phyloP scores from a whole-genome alignment of 2,797 vertebrate genomes.

The Phataginus tricuspis region DNA sequence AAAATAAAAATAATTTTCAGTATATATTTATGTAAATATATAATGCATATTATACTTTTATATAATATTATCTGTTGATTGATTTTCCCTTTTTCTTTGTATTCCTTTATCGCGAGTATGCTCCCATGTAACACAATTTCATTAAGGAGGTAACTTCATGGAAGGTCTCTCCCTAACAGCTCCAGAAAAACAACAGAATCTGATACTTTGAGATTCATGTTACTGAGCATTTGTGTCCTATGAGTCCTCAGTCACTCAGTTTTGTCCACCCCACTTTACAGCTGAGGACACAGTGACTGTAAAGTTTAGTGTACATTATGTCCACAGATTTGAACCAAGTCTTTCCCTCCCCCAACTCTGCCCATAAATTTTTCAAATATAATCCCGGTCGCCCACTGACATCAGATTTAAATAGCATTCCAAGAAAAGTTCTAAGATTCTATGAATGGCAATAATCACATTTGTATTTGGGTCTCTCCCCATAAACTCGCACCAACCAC shows the following conservation, averaged over 20 bases:
- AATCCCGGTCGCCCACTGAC: neutral
- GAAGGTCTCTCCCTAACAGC: neutral
- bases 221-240: neutral
- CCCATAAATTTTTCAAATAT: neutral
- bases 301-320: neutral
- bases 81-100: neutral
- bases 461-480: neutral
- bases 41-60: neutral
- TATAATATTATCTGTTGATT: neutral
- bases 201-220: neutral
- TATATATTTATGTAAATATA: neutral
- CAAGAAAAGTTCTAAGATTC: neutral
- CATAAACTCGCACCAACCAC: neutral
- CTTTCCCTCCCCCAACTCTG: neutral
- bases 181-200: neutral
- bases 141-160: neutral
- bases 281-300: neutral
- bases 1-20: neutral
- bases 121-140: neutral
- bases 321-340: neutral
- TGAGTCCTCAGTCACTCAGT: rapidly evolving
- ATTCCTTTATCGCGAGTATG: neutral
- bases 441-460: neutral
- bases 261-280: neutral
- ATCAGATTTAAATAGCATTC: neutral